Conservation (phyloP, 2,113 vertebrate species). For the Fulmarus glacialis region DNA sequence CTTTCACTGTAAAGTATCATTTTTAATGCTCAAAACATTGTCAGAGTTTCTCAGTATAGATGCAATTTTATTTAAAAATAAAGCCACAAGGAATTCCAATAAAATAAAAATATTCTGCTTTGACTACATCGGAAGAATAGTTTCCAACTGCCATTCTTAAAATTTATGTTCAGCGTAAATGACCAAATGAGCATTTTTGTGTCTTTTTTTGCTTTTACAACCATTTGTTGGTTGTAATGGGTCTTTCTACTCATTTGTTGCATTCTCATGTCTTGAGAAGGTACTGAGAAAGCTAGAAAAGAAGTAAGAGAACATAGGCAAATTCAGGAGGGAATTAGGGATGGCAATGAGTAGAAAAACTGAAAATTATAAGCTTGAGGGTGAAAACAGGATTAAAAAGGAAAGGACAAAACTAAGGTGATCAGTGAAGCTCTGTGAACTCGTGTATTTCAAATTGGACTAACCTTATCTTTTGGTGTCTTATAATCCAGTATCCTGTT, state of each 20-base stretch:
- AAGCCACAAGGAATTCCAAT: neutral
- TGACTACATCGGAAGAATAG: neutral
- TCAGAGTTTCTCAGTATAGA: neutral
- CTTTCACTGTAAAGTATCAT: neutral
- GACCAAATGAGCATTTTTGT: neutral
- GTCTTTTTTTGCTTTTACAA: neutral
- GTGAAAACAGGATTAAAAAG: neutral
- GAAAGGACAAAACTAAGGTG: neutral
- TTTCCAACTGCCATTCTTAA: neutral
- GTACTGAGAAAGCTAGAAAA: neutral
- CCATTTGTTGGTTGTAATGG: neutral
- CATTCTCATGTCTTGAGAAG: neutral
- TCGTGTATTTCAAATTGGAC: neutral
- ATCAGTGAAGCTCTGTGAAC: neutral
- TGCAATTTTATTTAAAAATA: neutral
- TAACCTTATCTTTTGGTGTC: neutral
- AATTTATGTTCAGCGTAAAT: neutral
- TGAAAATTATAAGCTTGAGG: neutral
- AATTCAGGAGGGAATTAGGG: neutral
- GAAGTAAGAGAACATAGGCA: neutral
- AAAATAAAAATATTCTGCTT: neutral
- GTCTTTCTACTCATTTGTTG: neutral
- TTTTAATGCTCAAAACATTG: neutral
- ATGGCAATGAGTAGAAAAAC: neutral
- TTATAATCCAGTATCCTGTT: neutral